A percentile compares a stretch with the other conserved stretches of the same genome.
phyloP scores from a whole-genome alignment of 1,140 invertebrate species.

The Calliphora vicina region DNA sequence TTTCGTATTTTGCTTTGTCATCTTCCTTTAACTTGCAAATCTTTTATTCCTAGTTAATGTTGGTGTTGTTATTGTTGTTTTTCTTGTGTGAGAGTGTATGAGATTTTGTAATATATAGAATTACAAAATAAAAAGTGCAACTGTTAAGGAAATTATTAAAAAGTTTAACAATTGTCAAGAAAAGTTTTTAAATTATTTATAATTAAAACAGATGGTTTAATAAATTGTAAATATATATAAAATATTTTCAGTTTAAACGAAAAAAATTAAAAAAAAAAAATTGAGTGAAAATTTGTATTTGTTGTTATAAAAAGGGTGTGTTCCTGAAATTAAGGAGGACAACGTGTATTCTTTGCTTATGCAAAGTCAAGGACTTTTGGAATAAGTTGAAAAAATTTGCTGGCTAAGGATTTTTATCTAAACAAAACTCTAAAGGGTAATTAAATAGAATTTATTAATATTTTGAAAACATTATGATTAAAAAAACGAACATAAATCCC shows the following conservation, averaged over 20 bases:
- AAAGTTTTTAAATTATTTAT: conserved; percentile 16
- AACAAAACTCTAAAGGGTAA: background rate
- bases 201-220: background rate
- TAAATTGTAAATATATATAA: conserved; percentile 1
- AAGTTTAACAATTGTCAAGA: conserved; percentile 14
- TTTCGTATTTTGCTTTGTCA: background rate
- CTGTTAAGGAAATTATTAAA: background rate
- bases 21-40: background rate
- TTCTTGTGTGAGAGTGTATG: background rate
- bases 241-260: background rate
- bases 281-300: background rate
- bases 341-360: background rate
- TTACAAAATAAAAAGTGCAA: background rate
- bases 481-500: no score
- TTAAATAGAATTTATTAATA: background rate
- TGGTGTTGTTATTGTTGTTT: background rate
- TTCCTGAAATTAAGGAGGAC: background rate
- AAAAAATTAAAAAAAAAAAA: conserved; percentile 21
- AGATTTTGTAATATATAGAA: background rate
- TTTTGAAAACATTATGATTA: background rate
- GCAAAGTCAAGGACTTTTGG: conserved; percentile 13
- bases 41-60: background rate
- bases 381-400: background rate
- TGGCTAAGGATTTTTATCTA: background rate
- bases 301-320: conserved; percentile 23